Conservation (phyloP, 2,113 vertebrate species). For the Bathybates hornii region DNA sequence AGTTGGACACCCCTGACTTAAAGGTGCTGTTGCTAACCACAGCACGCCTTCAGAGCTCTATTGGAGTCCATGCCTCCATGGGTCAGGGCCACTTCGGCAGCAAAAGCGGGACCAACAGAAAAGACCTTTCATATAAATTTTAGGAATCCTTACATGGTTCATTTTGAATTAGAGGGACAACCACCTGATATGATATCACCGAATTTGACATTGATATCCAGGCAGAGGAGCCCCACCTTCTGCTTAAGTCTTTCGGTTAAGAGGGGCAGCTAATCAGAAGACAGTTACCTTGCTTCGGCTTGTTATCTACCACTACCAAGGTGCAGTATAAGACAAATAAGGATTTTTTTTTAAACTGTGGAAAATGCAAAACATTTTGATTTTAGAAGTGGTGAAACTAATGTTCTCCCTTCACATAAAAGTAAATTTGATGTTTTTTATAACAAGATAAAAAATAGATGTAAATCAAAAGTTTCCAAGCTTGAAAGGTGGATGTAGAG, state of each 20-base stretch:
- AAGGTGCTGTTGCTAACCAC: not conserved
- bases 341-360: not conserved
- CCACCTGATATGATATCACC: not conserved
- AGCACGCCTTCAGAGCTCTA: not conserved
- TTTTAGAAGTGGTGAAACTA: not conserved
- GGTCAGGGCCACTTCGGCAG: not conserved
- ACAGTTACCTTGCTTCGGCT: not conserved
- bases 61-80: not conserved
- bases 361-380: not conserved
- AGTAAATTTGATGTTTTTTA: not conserved
- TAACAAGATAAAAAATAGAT: not conserved
- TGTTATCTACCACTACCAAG: not conserved
- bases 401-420: not conserved
- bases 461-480: not conserved
- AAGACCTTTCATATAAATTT: not conserved
- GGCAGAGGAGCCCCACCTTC: not conserved
- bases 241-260: not conserved
- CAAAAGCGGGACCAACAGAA: not conserved
- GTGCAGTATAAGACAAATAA: not conserved
- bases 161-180: not conserved
- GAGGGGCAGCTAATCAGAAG: not conserved
- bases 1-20: not conserved
- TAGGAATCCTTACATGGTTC: not conserved
- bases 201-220: not conserved
- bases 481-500: not conserved